Base-by-base conservation (phyloP, 2,888 invertebrate genomes). In the Habroteleia sp. region DNA sequence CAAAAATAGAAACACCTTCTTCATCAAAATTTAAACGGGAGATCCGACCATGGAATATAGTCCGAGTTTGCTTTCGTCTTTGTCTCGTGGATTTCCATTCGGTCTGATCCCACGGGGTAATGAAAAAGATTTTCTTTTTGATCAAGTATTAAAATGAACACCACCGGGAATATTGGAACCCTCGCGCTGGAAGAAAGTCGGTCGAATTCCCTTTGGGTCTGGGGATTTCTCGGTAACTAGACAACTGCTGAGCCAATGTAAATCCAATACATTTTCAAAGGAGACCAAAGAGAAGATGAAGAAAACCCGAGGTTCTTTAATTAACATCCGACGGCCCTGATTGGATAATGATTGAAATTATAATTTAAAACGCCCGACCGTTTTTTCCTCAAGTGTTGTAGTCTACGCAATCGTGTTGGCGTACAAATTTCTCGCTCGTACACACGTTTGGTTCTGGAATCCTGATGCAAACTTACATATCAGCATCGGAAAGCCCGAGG, bases 101-200 rank as follows among this genome's bases (percentile, higher is more conserved):
- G 13, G 10, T 3, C 1, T 11, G 3, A 41, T 41, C 39, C 39
- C 39, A 6, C 0, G 3, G 37, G 54, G 29, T 14, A 23, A 39
- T 39, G 39, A 54, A 39, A 27, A 31, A 25, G 33, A 25, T 33
- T 33, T 58, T 35, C 58, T 58, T 58, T 58, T 58, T 44, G 58
- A 58, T 58, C 44, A 42, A 58, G 58, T 58, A 58, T 58, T 58
- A 35, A 58, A 42, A 44, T 44, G 58, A 58, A 33, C 44, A 44
- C 44, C 35, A 44, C 23, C 23, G 23, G 29, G 58, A 31, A 58
- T 33, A 58, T 39, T 16, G 11, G 29, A 39, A 16, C 14, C 54
- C 54, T 13, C 29, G 39, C 29, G 5, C 14, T 14, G 8, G 7
- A 37, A n/a, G 33, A 14, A 39, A 54, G 27, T 10, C 8, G 39